These are phyloP conservation scores for Procapra przewalskii DNA, from an alignment of 2,113 vertebrate species.

Conservation along the genomic window DNA sequence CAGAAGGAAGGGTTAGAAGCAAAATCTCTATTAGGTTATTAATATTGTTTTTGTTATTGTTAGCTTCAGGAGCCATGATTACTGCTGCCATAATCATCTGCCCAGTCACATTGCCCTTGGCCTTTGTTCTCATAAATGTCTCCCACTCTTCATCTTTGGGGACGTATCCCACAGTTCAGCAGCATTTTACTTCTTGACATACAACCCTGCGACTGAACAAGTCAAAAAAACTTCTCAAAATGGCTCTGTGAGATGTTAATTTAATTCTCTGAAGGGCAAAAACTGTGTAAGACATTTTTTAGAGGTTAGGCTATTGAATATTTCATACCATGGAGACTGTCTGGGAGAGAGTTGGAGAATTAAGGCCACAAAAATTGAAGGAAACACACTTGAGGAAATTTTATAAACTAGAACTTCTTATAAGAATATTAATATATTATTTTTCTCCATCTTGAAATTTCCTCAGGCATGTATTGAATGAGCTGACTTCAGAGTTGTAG, in stretches of 20 bases:
- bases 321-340: conserved; percentile 52
- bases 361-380: neutral
- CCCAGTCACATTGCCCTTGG: neutral
- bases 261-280: conserved; percentile 47
- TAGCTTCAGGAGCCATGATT: neutral
- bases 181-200: conserved; percentile 23
- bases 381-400: neutral
- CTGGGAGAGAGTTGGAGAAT: conserved; percentile 18
- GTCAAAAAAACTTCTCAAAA: conserved; percentile 35
- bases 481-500: neutral
- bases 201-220: neutral
- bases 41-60: neutral
- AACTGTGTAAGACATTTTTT: conserved; percentile 57
- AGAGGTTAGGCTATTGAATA: conserved; percentile 55
- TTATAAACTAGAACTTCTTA: neutral
- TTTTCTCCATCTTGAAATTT: conserved; percentile 27
- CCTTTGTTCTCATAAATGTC: neutral
- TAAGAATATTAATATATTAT: neutral
- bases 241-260: conserved; percentile 51
- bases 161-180: neutral
- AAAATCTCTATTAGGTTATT: neutral
- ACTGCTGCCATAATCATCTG: neutral
- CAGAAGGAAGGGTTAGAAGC: neutral
- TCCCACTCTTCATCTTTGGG: neutral
- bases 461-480: neutral